Conservation (phyloP, 2,113 vertebrate species). For the Indicator maculatus region DNA sequence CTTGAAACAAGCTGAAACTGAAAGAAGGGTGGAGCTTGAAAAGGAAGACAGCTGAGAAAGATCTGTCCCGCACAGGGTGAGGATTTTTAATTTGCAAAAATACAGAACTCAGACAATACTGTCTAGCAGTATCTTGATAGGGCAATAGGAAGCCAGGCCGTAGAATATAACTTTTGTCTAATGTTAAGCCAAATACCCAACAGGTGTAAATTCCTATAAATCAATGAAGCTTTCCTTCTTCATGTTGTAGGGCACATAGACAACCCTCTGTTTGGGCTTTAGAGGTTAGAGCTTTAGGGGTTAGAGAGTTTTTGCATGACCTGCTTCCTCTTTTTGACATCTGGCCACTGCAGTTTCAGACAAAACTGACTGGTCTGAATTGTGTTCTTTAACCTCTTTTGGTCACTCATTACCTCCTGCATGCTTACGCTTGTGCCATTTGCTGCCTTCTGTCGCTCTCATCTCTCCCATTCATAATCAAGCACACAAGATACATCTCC, state of each 20-base stretch:
- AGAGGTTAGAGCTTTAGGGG: neutral
- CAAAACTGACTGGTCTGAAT: neutral
- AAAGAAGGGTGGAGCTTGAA: constrained; percentile 20
- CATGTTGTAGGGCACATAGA: neutral
- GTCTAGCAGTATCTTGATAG: neutral
- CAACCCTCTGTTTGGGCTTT: neutral
- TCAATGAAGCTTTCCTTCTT: neutral
- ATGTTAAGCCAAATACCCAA: constrained; percentile 50
- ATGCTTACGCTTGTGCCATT: neutral
- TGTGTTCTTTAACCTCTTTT: neutral
- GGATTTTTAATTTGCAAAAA: constrained; percentile 14
- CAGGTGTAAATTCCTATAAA: constrained; percentile 55
- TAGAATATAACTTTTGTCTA: constrained; percentile 34
- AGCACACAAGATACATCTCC: neutral
- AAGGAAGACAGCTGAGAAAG: constrained; percentile 60
- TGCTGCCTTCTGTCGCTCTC: neutral
- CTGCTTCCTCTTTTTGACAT: neutral
- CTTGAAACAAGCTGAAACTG: constrained; percentile 45
- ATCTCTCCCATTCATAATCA: neutral
- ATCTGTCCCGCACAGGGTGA: neutral
- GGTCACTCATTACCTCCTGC: neutral
- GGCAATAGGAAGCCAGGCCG: neutral
- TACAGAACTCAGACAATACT: neutral
- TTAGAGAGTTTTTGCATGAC: neutral
- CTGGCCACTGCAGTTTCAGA: neutral